Evolutionary conservation across 2,888 invertebrate genomes (phyloP).

Genomic region (Aquatica leii): DNA sequence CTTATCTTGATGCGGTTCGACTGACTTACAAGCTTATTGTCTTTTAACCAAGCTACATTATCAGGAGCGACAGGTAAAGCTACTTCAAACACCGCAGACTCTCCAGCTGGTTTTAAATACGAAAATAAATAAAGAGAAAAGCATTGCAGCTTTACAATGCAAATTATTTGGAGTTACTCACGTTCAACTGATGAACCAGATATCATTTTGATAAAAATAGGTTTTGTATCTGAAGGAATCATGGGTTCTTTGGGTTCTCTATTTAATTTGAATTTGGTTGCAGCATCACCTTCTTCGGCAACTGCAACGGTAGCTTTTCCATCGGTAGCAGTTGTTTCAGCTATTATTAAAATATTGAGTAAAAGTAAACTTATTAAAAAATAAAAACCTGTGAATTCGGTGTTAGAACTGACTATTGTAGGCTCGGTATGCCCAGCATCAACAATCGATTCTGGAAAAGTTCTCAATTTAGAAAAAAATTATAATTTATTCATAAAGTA

Average conservation of each 20-base stretch:
- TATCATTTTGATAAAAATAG: slow-evolving; percentile 76
- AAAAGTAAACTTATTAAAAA: neutral
- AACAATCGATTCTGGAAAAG: too few relatives aligned
- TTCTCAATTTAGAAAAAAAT: too few relatives aligned
- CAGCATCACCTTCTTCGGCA: slow-evolving; percentile 13
- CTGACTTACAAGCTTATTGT: slow-evolving; percentile 78
- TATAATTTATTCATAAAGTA: too few relatives aligned
- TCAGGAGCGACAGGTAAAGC: slow-evolving; percentile 71
- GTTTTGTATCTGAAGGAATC: slow-evolving; percentile 66
- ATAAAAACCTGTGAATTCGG: too few relatives aligned
- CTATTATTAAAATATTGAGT: too few relatives aligned
- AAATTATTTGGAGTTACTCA: slow-evolving; percentile 64
- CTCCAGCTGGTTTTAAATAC: slow-evolving; percentile 71
- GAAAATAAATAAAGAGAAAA: neutral
- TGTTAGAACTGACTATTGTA: too few relatives aligned
- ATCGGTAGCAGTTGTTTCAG: too few relatives aligned
- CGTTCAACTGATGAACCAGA: slow-evolving; percentile 82
- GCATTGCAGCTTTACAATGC: neutral
- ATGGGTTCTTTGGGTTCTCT: slow-evolving; percentile 29
- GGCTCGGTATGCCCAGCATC: too few relatives aligned
- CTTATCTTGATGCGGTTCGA: slow-evolving; percentile 77
- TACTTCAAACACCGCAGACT: slow-evolving; percentile 83
- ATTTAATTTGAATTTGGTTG: slow-evolving; percentile 41
- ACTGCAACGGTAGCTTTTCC: neutral
- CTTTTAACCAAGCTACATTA: slow-evolving; percentile 84